phyloP scores from a whole-genome alignment of 2,797 vertebrate genomes.

The Ptychobarbus kaznakovi region DNA sequence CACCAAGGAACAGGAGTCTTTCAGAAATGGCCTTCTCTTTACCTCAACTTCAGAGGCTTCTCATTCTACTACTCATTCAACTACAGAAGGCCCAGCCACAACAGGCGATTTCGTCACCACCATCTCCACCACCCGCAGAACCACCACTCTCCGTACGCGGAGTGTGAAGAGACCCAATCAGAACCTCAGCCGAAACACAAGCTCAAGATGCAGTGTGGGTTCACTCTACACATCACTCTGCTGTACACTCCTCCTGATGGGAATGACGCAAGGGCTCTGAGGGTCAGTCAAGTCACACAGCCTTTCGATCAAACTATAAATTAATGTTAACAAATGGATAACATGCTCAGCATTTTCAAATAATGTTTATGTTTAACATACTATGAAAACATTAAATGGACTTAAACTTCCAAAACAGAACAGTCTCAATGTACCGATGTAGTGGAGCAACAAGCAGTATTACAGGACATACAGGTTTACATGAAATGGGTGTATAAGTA shows the following conservation, averaged over 20 bases:
- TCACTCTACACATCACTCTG: constrained; percentile 36
- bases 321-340: background rate
- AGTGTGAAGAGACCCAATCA: constrained; percentile 77
- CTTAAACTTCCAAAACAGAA: background rate
- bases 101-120: constrained; percentile 51
- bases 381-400: constrained; percentile 6
- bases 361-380: background rate
- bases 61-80: constrained; percentile 42
- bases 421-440: background rate
- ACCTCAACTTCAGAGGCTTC: constrained; percentile 53
- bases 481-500: background rate
- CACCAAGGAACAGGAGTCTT: constrained; percentile 7
- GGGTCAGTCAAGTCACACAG: background rate
- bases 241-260: constrained; percentile 34
- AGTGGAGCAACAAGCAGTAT: background rate
- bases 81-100: constrained; percentile 51
- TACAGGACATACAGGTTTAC: background rate
- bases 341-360: background rate
- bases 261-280: constrained; percentile 9
- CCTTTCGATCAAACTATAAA: background rate
- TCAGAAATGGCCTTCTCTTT: constrained; percentile 30
- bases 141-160: constrained; percentile 76
- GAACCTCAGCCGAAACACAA: constrained; percentile 59
- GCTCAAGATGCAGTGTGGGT: constrained; percentile 8
- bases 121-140: constrained; percentile 70